These are phyloP conservation scores for Bicyclus anynana DNA, from an alignment of 1,140 invertebrate species.

Conservation along the genomic window DNA sequence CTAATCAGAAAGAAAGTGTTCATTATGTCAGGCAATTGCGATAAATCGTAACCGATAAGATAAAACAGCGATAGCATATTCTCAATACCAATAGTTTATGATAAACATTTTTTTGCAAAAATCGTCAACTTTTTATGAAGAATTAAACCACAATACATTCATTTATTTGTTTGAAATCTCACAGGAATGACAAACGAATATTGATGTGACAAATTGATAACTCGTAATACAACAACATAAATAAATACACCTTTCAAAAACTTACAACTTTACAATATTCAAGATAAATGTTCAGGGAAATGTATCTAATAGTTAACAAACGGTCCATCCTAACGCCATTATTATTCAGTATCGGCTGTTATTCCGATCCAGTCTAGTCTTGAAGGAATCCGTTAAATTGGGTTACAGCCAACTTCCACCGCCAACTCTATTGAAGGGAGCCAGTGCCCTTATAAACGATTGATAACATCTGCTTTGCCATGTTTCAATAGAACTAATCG, in stretches of 20 bases:
- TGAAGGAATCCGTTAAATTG: slow-evolving; percentile 45
- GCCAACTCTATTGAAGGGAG: slow-evolving; percentile 46
- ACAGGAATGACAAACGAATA: too few relatives aligned
- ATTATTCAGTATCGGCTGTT: slow-evolving; percentile 34
- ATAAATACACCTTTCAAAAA: too few relatives aligned
- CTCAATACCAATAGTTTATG: slow-evolving; percentile 10
- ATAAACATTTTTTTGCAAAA: too few relatives aligned
- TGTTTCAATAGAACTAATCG: slow-evolving; percentile 7
- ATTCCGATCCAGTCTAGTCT: slow-evolving; percentile 21
- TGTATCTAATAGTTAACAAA: slow-evolving; percentile 21
- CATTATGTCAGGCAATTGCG: slow-evolving; percentile 45
- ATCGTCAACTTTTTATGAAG: too few relatives aligned
- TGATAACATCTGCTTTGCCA: slow-evolving; percentile 26
- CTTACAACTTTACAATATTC: too few relatives aligned
- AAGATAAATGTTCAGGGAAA: neutral
- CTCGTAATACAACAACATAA: too few relatives aligned
- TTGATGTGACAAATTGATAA: too few relatives aligned
- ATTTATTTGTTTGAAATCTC: too few relatives aligned
- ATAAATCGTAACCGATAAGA: slow-evolving; percentile 65
- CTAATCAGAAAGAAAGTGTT: slow-evolving; percentile 15
- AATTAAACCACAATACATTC: too few relatives aligned
- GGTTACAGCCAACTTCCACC: slow-evolving; percentile 43
- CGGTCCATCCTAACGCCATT: slow-evolving; percentile 41
- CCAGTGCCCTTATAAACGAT: slow-evolving; percentile 32
- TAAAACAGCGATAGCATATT: slow-evolving; percentile 37